These are phyloP conservation scores for Eupeodes corollae DNA, from an alignment of 1,140 invertebrate species.

Conservation along the genomic window DNA sequence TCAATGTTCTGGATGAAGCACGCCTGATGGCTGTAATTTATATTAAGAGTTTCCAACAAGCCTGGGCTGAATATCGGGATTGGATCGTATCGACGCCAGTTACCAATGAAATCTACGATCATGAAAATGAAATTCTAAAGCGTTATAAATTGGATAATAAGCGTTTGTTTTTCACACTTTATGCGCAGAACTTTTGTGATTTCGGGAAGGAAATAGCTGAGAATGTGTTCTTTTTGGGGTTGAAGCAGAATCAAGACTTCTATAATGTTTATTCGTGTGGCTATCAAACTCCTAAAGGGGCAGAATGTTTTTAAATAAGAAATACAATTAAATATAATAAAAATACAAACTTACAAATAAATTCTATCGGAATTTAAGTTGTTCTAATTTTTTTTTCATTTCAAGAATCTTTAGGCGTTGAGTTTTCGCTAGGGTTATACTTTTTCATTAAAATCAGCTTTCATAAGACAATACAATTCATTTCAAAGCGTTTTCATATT, in stretches of 20 bases:
- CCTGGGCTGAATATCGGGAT: slow-evolving; percentile 23
- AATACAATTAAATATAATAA: no score
- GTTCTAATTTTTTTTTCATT: no score
- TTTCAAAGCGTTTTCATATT: no score
- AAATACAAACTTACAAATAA: no score
- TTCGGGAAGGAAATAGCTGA: slow-evolving; percentile 31
- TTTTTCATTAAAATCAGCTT: no score
- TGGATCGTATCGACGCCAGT: slow-evolving; percentile 11
- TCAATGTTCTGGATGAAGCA: slow-evolving; percentile 28
- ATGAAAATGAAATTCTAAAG: slow-evolving; percentile 21
- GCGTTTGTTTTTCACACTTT: slow-evolving; percentile 27
- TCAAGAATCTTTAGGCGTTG: no score
- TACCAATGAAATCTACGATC: slow-evolving; percentile 19
- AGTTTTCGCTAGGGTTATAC: no score
- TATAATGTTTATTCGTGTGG: slow-evolving; percentile 23
- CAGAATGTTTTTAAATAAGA: no score
- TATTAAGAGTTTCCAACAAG: slow-evolving; percentile 24
- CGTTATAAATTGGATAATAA: slow-evolving; percentile 21
- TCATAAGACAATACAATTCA: no score
- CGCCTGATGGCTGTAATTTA: slow-evolving; percentile 28
- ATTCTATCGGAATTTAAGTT: no score
- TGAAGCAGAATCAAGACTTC: slow-evolving; percentile 26
- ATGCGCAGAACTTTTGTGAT: slow-evolving; percentile 32
- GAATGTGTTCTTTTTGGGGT: slow-evolving; percentile 25
- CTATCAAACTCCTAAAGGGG: slow-evolving; percentile 7